Base-by-base conservation (phyloP, 2,113 vertebrate genomes). In the Ochotona princeps region DNA sequence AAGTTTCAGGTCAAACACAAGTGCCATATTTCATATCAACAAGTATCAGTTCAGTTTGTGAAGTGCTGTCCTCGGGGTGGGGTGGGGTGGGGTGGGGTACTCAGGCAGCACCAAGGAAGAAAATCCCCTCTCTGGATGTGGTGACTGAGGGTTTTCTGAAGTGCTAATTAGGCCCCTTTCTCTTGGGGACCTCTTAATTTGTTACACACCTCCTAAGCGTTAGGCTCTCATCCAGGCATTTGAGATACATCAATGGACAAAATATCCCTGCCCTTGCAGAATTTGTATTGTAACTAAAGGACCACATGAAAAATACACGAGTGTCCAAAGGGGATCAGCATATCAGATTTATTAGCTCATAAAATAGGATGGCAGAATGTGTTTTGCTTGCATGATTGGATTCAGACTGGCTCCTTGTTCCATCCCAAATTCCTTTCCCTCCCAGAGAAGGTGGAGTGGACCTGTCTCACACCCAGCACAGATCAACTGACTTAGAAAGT, bases 161-260 rank as follows among this genome's bases (percentile, higher is more conserved):
- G 30, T 60, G 63, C 35, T 92, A 67, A 63, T 91, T 57, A 73
- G 80, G 12, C 18, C 35, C 70, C 25, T 35, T 28, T n/a, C 73
- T 21, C 21, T 9, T 8, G 0, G 5, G 65, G 65, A 76, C 66
- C 87, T 69, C 74, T 83, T 86, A 74, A 94, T 82, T 83, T 85
- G 88, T 23, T 61, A 67, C 26, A n/a, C 7, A n/a, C 13, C 51
- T 44, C 21, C 35, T 72, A 2, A 12, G 38, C 44, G 30, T 60
- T 75, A 80, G 73, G 30, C 69, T 95, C 67, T 83, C 75, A 80
- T 86, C 21, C 57, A 78, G 14, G 84, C 51, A 57, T 73, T 44
- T 74, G 60, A 30, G 60, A 74, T 44, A 30, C 12, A 67, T 75
- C 51, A 70, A 12, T 23, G 23, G 82, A 63, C 44, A 67, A 78